These are phyloP conservation scores for Picus viridis DNA, from an alignment of 2,797 vertebrate genomes.

Conservation along the genomic window DNA sequence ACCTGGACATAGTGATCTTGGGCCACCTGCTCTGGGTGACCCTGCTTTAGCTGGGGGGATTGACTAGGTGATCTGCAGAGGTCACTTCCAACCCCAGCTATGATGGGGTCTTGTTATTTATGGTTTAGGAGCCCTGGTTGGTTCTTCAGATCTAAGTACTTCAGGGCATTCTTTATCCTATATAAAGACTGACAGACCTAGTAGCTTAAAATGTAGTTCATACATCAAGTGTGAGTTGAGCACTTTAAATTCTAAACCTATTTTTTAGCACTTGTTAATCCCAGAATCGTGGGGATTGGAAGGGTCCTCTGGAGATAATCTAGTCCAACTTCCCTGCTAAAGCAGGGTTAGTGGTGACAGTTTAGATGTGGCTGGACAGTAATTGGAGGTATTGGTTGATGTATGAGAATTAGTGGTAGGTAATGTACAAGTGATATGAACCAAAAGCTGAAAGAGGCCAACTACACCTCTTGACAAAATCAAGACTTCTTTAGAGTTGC, in stretches of 20 bases:
- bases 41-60: neutral
- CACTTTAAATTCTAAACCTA: neutral
- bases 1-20: no score
- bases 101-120: neutral
- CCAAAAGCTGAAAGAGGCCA: neutral
- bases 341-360: neutral
- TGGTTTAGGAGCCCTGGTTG: neutral
- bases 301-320: no score
- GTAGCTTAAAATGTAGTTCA: neutral
- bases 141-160: neutral
- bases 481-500: neutral
- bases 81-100: no score
- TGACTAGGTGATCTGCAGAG: neutral
- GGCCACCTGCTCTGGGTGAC: no score
- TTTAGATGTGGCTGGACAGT: neutral
- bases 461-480: neutral
- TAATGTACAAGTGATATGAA: neutral
- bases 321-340: no score
- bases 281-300: no score
- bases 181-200: neutral
- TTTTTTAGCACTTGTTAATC: neutral
- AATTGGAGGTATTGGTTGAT: neutral
- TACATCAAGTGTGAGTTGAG: neutral
- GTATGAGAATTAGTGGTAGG: neutral
- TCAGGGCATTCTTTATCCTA: neutral